Evolutionary conservation across 2,888 invertebrate genomes (phyloP).

Genomic region (Lycaena phlaeas): DNA sequence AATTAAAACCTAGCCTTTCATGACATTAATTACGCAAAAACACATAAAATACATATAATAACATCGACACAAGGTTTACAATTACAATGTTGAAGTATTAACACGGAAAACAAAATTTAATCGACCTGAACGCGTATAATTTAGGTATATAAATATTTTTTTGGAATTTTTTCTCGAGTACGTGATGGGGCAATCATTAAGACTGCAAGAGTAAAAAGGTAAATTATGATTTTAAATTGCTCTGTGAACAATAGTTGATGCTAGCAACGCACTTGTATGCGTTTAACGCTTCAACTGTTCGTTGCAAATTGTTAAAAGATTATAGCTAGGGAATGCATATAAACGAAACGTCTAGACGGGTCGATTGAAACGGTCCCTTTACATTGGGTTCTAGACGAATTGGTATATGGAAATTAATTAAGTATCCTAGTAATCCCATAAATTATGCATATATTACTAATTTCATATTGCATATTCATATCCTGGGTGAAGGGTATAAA

Average conservation of each 20-base stretch:
- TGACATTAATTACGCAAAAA: constrained; percentile 3
- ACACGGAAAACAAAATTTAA: constrained; percentile 7
- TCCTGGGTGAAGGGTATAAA: no score
- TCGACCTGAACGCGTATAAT: constrained; percentile 1
- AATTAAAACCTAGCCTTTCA: constrained; percentile 2
- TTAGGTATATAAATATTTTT: constrained; percentile 4
- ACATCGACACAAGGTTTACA: not conserved
- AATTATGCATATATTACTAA: no score
- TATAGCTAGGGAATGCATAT: no score
- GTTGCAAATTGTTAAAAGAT: not conserved
- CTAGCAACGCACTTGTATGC: not conserved
- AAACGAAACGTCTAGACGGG: no score
- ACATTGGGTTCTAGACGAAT: no score
- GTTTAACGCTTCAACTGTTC: not conserved
- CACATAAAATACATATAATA: constrained; percentile 2
- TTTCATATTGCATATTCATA: no score
- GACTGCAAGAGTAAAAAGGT: not conserved
- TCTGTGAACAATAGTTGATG: not conserved
- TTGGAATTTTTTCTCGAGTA: constrained; percentile 13
- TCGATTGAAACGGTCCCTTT: no score
- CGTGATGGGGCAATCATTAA: constrained; percentile 18
- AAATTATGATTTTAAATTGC: not conserved
- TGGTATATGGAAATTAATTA: no score
- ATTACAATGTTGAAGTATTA: constrained; percentile 6
- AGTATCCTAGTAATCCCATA: no score